A percentile compares a stretch with the other conserved stretches of the same genome.
Evolutionary conservation across 2,888 invertebrate genomes (phyloP).

Genomic region (Palloptera scutellata): DNA sequence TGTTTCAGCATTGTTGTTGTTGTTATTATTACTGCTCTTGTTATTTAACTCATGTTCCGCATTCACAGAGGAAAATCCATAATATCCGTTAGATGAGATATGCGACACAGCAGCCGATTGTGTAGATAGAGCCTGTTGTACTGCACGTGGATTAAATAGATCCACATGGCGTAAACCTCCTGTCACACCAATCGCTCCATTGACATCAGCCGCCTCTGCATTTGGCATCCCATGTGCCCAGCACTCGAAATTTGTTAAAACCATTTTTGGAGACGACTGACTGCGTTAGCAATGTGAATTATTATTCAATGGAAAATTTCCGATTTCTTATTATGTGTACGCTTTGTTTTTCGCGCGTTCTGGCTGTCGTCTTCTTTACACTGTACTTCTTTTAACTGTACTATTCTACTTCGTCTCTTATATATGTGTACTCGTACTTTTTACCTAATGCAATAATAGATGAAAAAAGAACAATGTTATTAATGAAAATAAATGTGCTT

Average conservation of each 20-base stretch:
- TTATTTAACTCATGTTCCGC: constrained; percentile 45
- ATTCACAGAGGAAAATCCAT: constrained; percentile 55
- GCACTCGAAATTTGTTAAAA: constrained; percentile 60
- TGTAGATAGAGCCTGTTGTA: constrained; percentile 26
- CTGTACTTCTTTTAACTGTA: too few species aligned
- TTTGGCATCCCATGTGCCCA: constrained; percentile 56
- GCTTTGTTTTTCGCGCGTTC: not conserved
- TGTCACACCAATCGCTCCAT: constrained; percentile 33
- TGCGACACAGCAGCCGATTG: constrained; percentile 44
- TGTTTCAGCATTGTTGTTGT: constrained; percentile 32
- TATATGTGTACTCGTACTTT: too few species aligned
- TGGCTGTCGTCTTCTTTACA: too few species aligned
- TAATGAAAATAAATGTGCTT: too few species aligned
- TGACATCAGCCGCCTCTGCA: constrained; percentile 11
- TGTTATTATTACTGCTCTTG: constrained; percentile 43
- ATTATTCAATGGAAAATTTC: constrained; percentile 50
- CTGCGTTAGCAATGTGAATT: too few species aligned
- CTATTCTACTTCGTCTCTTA: too few species aligned
- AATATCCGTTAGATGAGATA: constrained; percentile 58
- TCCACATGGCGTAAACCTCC: constrained; percentile 44
- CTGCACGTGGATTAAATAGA: constrained; percentile 54
- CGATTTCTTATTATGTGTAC: constrained; percentile 25
- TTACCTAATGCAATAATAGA: too few species aligned
- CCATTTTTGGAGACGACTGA: constrained; percentile 44
- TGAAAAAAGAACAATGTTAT: too few species aligned